Percentiles rank a stretch among this genome's conserved stretches.
Evolutionary conservation across 1,140 invertebrate genomes (phyloP).

Genomic region (Magallana gigas): DNA sequence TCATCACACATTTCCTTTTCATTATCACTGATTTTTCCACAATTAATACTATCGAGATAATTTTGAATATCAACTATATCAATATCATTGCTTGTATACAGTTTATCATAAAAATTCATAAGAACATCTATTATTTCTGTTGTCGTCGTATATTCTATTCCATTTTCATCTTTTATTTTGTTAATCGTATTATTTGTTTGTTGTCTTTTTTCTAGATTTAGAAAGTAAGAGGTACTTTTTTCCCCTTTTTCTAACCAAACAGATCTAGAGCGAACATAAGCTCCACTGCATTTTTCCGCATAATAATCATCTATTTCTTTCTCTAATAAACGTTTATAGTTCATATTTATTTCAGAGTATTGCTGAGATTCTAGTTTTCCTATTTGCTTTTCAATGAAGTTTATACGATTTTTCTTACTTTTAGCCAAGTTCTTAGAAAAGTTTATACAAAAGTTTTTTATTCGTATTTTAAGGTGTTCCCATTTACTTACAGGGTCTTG

Average conservation of each 20-base stretch:
- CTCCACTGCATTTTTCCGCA: too few species aligned
- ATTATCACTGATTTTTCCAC: neutral
- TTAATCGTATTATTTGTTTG: too few species aligned
- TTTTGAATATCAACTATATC: neutral
- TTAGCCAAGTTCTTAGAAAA: neutral
- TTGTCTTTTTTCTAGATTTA: too few species aligned
- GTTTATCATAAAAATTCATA: neutral
- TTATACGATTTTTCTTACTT: neutral
- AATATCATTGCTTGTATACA: neutral
- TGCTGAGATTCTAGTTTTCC: too few species aligned
- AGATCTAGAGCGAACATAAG: too few species aligned
- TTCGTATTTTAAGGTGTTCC: neutral
- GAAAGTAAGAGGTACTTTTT: too few species aligned
- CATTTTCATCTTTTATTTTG: neutral
- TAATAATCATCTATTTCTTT: too few species aligned
- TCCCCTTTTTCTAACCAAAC: too few species aligned
- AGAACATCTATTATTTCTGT: neutral
- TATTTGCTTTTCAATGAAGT: too few species aligned
- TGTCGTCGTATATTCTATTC: neutral
- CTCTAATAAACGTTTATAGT: too few species aligned
- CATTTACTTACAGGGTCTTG: neutral
- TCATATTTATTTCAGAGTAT: too few species aligned
- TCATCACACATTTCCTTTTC: neutral
- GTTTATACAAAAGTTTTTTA: neutral
- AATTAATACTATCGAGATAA: neutral